These are phyloP conservation scores for Alouatta caraya DNA, from an alignment of 2,797 vertebrate species.

Conservation along the genomic window DNA sequence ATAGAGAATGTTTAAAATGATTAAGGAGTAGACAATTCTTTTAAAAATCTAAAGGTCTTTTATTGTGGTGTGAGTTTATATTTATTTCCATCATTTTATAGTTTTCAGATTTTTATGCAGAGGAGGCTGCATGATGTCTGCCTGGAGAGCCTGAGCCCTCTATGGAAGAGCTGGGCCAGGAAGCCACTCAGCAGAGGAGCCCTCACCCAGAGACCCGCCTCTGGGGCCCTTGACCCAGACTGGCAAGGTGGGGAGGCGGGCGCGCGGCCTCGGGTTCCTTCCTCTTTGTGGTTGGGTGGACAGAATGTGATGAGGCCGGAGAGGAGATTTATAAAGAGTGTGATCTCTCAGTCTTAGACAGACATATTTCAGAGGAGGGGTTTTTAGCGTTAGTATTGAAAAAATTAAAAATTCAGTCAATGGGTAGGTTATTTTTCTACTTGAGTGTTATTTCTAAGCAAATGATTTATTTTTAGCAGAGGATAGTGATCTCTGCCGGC, in stretches of 20 bases:
- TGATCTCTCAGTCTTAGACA: not conserved
- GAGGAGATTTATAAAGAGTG: not conserved
- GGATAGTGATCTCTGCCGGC: not conserved
- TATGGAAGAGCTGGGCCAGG: not conserved
- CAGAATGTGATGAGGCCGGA: slow-evolving; percentile 13
- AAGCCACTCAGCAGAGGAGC: too few species aligned
- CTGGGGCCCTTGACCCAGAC: too few species aligned
- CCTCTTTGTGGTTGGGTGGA: not conserved
- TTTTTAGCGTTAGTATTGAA: not conserved
- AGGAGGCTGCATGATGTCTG: not conserved
- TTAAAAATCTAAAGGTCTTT: not conserved
- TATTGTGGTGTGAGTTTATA: not conserved
- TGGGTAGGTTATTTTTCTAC: not conserved
- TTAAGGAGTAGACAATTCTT: not conserved
- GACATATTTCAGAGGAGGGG: not conserved
- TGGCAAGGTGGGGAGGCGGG: too few species aligned
- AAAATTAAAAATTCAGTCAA: not conserved
- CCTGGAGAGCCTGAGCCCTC: not conserved
- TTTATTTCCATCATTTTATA: not conserved
- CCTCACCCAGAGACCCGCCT: too few species aligned
- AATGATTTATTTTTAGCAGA: not conserved
- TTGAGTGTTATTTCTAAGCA: not conserved
- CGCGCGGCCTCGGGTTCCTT: not conserved
- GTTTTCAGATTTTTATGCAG: not conserved
- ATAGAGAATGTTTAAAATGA: not conserved